These are phyloP conservation scores for Zosterops lateralis DNA, from an alignment of 2,113 vertebrate genomes.

Conservation along the genomic window DNA sequence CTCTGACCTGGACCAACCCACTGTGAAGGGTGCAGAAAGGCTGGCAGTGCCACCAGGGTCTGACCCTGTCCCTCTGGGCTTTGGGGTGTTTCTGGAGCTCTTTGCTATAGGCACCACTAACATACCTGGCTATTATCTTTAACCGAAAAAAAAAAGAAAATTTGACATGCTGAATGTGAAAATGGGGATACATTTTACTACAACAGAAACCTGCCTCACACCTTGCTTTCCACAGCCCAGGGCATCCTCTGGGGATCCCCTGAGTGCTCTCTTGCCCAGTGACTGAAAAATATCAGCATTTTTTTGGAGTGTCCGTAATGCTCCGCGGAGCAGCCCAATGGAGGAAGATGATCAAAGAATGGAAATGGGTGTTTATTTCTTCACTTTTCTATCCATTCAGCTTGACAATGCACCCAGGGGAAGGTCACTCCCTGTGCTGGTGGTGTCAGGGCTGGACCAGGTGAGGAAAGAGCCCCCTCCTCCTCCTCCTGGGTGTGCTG, in stretches of 20 bases:
- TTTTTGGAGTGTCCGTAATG: background rate
- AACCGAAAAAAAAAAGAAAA: background rate
- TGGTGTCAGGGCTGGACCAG: background rate
- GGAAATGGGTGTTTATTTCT: background rate
- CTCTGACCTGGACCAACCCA: background rate
- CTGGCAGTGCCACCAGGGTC: background rate
- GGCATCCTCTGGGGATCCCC: background rate
- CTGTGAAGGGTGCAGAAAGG: background rate
- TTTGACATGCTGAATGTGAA: background rate
- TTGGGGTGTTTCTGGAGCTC: background rate
- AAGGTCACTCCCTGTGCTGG: slow-evolving; percentile 6
- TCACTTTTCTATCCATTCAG: slow-evolving; percentile 4
- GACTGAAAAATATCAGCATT: background rate
- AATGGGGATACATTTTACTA: background rate
- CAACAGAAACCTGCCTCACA: background rate
- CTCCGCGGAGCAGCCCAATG: background rate
- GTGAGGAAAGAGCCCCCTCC: background rate
- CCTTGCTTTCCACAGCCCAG: background rate
- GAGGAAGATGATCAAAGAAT: background rate
- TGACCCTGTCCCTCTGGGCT: background rate
- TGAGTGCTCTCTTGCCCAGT: background rate
- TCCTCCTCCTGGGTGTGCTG: rapidly evolving
- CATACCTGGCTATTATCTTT: background rate
- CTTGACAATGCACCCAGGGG: background rate
- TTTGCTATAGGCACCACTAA: background rate